Evolutionary conservation across 2,888 invertebrate species (phyloP), one percentile per base, ranked within the genome.

Genomic region (Himalopsyche anomala): DNA sequence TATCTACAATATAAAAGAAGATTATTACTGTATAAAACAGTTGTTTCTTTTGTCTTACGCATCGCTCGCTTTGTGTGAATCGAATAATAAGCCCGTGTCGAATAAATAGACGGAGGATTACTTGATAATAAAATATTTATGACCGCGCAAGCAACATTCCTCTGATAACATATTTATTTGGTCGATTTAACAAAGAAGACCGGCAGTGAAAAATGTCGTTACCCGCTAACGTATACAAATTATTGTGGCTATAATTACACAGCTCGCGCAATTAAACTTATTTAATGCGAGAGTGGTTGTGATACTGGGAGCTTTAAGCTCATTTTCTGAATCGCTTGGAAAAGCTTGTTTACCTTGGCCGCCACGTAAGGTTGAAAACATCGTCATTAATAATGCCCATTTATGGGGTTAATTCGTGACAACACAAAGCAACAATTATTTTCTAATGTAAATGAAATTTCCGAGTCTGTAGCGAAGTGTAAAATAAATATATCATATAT

Each of bases 111-210:
- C 74, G 12, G 12, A 3, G 74, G 74, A 36, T 74, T 74, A 62
- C 74, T 74, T 74, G 74, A 74, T 36, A 36, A 38, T 74, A 74
- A 74, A 74, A 74, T 36, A 74, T 28, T 74, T 38, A 74, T 74
- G 12, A 15, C 36, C 15, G 74, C 36, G 38, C 38, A 74, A 74
- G 74, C 12, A 74, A 36, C 36, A 74, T 19, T 74, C 15, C 2
- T 15, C 74, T 74, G 74, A 74, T 74, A 74, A 74, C 74, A 74
- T 74, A 36, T 74, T 74, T 74, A 74, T 74, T 74, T 74, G 74
- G 74, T 74, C 74, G 74, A 74, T 74, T 74, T 74, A 74, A 74
- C 74, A 74, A 74, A 74, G 74, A 74, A 36, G 74, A 74, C 74
- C 74, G 74, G 38, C 74, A 36, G n/a, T 74, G 74, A 36, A 74